phyloP scores from a whole-genome alignment of 2,797 vertebrate genomes.

The Pyrocephalus nanus region DNA sequence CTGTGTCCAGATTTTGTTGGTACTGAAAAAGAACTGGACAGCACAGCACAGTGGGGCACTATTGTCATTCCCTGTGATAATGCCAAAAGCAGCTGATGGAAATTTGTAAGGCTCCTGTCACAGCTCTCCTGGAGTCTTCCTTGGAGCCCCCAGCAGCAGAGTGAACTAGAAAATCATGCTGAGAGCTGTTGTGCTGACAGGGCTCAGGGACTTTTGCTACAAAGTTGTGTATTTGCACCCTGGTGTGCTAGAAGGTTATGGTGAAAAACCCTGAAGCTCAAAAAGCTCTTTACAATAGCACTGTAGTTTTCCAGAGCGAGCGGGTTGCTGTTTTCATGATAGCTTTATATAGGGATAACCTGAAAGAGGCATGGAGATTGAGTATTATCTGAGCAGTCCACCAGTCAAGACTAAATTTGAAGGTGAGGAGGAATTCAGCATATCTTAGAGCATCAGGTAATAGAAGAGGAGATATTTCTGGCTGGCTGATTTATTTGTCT shows the following conservation, averaged over 20 bases:
- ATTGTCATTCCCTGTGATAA: background rate
- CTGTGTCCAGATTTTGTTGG: background rate
- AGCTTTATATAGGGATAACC: background rate
- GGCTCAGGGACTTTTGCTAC: background rate
- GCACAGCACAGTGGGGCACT: background rate
- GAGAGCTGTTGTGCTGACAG: background rate
- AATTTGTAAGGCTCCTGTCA: background rate
- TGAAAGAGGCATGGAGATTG: background rate
- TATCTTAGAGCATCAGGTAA: slow-evolving; percentile 4
- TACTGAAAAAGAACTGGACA: background rate
- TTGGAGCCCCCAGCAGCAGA: background rate
- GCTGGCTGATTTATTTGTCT: slow-evolving; percentile 45
- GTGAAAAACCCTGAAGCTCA: background rate
- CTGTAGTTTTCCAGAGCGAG: background rate
- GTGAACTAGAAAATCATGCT: background rate
- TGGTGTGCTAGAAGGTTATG: background rate
- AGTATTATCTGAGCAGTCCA: background rate
- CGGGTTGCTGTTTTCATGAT: background rate
- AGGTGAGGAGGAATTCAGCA: background rate
- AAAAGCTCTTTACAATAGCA: background rate
- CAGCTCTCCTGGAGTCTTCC: background rate
- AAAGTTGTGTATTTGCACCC: background rate
- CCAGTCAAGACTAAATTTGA: background rate
- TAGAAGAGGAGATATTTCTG: background rate
- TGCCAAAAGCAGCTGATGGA: background rate